Percentiles rank a stretch among this genome's conserved stretches.
Conservation (phyloP, 2,797 vertebrate species). For the Dendrocincla tyrannina region DNA sequence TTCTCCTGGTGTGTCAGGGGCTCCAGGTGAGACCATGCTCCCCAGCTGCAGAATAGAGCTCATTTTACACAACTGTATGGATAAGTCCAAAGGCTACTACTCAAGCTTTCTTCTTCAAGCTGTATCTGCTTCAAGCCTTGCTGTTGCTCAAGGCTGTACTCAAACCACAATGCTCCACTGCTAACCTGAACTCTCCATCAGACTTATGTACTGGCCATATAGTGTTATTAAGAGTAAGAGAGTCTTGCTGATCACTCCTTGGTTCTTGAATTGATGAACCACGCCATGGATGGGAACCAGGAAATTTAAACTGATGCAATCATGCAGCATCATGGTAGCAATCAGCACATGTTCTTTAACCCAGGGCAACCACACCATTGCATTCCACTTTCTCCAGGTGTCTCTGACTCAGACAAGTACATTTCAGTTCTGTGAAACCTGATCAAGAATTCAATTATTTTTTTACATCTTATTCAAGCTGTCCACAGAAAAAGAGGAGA, state of each 20-base stretch:
- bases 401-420: background rate
- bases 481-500: background rate
- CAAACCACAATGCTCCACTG: background rate
- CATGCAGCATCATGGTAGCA: background rate
- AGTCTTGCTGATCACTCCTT: background rate
- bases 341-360: background rate
- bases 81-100: background rate
- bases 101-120: background rate
- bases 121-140: background rate
- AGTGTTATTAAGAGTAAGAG: background rate
- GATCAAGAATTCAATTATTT: background rate
- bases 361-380: background rate
- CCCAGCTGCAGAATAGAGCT: background rate
- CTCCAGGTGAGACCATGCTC: background rate
- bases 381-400: background rate
- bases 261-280: background rate
- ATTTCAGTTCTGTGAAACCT: background rate
- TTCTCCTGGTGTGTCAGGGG: background rate
- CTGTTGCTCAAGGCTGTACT: background rate
- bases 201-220: background rate
- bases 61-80: background rate
- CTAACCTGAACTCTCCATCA: background rate
- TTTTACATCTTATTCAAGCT: background rate
- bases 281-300: background rate
- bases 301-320: background rate